phyloP scores from a whole-genome alignment of 2,888 invertebrate species.

The Candidula unifasciata region DNA sequence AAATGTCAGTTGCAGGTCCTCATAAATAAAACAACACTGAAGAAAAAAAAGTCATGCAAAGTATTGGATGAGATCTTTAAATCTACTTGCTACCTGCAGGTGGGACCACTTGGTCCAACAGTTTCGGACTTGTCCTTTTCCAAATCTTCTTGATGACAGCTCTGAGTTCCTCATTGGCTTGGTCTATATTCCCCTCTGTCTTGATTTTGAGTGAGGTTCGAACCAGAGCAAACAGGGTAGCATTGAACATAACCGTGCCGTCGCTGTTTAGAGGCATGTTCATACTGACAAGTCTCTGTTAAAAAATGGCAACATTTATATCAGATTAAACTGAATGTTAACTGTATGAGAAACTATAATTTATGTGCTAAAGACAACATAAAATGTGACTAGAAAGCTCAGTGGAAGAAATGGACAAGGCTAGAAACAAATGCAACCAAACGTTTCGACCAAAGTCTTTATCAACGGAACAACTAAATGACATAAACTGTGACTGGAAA shows the following conservation, averaged over 20 bases:
- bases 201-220: conserved; percentile 97
- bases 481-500: no score
- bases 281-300: conserved; percentile 95
- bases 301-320: conserved; percentile 54
- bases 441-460: no score
- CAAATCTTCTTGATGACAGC: conserved; percentile 98
- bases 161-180: conserved; percentile 93
- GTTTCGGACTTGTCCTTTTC: conserved; percentile 96
- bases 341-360: no score
- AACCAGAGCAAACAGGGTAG: conserved; percentile 98
- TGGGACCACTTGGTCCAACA: conserved; percentile 98
- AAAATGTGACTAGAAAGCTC: no score
- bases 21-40: not conserved
- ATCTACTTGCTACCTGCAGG: conserved; percentile 88
- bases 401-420: no score
- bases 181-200: conserved; percentile 90
- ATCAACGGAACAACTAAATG: no score
- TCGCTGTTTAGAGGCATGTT: conserved; percentile 99
- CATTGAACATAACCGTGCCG: conserved; percentile 98
- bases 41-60: not conserved
- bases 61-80: conserved; percentile 42
- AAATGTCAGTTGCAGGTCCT: no score
- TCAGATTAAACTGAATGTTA: no score
- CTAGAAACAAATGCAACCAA: no score
- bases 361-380: no score